phyloP scores from a whole-genome alignment of 2,797 vertebrate species.

The Thripadectes ignobilis region DNA sequence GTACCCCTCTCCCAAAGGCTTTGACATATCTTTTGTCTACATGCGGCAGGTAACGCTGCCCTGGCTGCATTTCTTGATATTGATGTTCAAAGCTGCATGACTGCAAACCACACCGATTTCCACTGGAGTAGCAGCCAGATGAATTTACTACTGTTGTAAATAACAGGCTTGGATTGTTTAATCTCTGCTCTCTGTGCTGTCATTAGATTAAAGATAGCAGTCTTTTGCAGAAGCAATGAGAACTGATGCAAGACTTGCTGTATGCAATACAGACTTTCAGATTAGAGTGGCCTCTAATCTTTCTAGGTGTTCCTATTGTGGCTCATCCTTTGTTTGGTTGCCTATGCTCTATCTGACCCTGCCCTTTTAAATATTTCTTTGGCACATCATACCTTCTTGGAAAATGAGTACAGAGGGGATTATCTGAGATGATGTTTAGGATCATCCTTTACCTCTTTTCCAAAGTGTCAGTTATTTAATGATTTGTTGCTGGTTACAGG shows the following conservation, averaged over 20 bases:
- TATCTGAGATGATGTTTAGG: background rate
- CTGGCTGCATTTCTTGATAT: background rate
- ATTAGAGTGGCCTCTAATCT: background rate
- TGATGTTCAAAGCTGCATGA: background rate
- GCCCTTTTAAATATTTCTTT: background rate
- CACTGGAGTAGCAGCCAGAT: background rate
- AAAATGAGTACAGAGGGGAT: background rate
- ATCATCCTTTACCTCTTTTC: background rate
- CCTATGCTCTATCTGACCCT: background rate
- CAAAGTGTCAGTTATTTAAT: background rate
- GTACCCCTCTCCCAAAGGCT: background rate
- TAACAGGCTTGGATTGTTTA: conserved; percentile 6
- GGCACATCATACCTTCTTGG: background rate
- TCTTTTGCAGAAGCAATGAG: background rate
- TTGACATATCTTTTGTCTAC: background rate
- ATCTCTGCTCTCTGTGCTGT: conserved; percentile 4
- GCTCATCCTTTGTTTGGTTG: background rate
- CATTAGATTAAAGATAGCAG: background rate
- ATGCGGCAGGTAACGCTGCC: background rate
- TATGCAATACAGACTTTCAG: background rate
- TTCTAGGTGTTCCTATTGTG: background rate
- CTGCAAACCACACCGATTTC: background rate
- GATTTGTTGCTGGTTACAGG: background rate
- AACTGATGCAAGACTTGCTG: conserved; percentile 3
- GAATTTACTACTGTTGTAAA: conserved; percentile 39